A percentile compares a stretch with the other conserved stretches of the same genome.
Conservation (phyloP, 1,140 invertebrate species). For the Dolichoris vasculosae region DNA sequence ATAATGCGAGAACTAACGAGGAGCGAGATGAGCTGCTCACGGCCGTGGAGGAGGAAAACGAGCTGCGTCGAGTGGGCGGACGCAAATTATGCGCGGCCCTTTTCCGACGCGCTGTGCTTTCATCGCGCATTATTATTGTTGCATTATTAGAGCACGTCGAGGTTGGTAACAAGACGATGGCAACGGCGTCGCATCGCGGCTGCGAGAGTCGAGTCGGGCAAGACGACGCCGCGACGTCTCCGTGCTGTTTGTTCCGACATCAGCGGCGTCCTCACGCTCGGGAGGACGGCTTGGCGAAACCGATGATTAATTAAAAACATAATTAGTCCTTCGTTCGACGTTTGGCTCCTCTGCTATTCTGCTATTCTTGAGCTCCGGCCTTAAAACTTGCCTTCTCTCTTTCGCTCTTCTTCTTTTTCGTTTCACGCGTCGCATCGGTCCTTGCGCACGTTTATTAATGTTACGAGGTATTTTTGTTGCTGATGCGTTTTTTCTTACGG, state of each 20-base stretch:
- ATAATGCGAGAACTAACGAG: slow-evolving; percentile 43
- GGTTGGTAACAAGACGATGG: slow-evolving; percentile 54
- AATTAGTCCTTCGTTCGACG: slow-evolving; percentile 60
- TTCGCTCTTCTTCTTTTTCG: background rate
- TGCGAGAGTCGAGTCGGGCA: slow-evolving; percentile 34
- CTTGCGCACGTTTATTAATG: background rate
- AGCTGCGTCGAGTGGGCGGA: background rate
- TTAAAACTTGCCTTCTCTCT: background rate
- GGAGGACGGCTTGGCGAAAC: slow-evolving; percentile 56
- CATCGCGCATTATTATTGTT: slow-evolving; percentile 44
- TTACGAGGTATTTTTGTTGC: background rate
- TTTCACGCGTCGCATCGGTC: background rate
- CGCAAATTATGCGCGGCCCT: slow-evolving; percentile 40
- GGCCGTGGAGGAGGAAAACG: background rate
- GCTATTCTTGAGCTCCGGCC: background rate
- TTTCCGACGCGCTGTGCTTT: slow-evolving; percentile 22
- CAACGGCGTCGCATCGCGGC: slow-evolving; percentile 48
- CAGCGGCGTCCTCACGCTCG: background rate
- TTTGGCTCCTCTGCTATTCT: slow-evolving; percentile 33
- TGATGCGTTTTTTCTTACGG: background rate
- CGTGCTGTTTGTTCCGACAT: slow-evolving; percentile 1
- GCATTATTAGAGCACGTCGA: slow-evolving; percentile 66
- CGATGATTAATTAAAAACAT: slow-evolving; percentile 72
- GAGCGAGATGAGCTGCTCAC: background rate
- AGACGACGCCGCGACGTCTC: slow-evolving; percentile 1